Conservation (phyloP, 2,113 vertebrate species). For the Ranitomeya imitator region DNA sequence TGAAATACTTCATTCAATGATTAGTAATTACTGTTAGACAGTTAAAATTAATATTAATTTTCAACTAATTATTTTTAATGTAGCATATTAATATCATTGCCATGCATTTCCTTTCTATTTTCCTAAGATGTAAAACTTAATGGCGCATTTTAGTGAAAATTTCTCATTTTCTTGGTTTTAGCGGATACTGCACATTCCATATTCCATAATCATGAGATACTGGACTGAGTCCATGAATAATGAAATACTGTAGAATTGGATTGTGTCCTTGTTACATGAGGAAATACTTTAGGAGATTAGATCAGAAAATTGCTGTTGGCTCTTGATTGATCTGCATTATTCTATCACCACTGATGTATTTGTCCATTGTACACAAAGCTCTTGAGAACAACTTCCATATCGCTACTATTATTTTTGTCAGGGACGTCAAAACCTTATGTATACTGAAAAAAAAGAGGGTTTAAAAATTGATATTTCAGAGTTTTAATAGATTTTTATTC, state of each 20-base stretch:
- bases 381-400: slow-evolving; percentile 1
- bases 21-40: neutral
- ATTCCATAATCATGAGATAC: slow-evolving; percentile 15
- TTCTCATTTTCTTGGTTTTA: neutral
- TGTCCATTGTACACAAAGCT: slow-evolving; percentile 6
- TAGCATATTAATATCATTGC: neutral
- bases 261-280: slow-evolving; percentile 31
- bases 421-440: neutral
- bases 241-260: slow-evolving; percentile 9
- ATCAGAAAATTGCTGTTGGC: slow-evolving; percentile 41
- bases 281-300: slow-evolving; percentile 44
- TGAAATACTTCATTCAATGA: neutral
- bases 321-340: slow-evolving; percentile 36
- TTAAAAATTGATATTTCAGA: neutral
- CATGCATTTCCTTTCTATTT: slow-evolving; percentile 1
- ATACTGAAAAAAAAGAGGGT: too few relatives aligned
- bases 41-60: neutral
- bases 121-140: neutral
- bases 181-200: neutral
- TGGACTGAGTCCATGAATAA: slow-evolving; percentile 28
- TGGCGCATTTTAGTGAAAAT: neutral
- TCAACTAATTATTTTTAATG: neutral
- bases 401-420: neutral
- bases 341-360: slow-evolving; percentile 37
- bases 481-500: neutral